These are phyloP conservation scores for Diadumene lineata DNA, from an alignment of 92 coral and sea anemone genomes.

Conservation along the genomic window DNA sequence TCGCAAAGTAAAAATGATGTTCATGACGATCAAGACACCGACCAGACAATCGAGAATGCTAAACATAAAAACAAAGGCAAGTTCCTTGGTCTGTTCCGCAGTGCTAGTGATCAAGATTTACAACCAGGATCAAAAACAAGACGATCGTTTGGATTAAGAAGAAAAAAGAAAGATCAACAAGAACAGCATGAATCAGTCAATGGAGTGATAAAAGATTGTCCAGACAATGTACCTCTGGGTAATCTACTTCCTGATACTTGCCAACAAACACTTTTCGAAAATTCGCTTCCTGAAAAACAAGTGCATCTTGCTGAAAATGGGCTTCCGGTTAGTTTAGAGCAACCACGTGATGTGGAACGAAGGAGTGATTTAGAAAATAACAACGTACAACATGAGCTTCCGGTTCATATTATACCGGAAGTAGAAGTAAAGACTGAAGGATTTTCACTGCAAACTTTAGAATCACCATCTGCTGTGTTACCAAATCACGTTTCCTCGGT, in stretches of 20 bases:
- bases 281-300: conserved; percentile 36
- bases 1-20: conserved; percentile 60
- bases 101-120: conserved; percentile 87
- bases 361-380: background rate
- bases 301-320: conserved; percentile 13
- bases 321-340: conserved; percentile 10
- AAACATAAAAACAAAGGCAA: conserved; percentile 27
- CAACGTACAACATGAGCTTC: background rate
- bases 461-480: background rate
- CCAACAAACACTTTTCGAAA: conserved; percentile 12
- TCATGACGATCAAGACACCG: conserved; percentile 22
- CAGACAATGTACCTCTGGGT: background rate
- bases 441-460: background rate
- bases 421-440: background rate
- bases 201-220: conserved; percentile 10
- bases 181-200: conserved; percentile 6
- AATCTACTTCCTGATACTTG: background rate
- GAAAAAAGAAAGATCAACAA: conserved; percentile 22
- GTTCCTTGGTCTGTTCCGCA: conserved; percentile 71
- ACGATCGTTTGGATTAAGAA: conserved; percentile 42
- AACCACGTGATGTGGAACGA: background rate
- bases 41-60: conserved; percentile 13
- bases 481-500: conserved; percentile 10
- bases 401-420: background rate
- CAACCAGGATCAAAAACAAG: conserved; percentile 43